Evolutionary conservation across 2,888 invertebrate genomes (phyloP), one percentile per base, ranked within the genome.

Genomic region (Creontiades dilutus): DNA sequence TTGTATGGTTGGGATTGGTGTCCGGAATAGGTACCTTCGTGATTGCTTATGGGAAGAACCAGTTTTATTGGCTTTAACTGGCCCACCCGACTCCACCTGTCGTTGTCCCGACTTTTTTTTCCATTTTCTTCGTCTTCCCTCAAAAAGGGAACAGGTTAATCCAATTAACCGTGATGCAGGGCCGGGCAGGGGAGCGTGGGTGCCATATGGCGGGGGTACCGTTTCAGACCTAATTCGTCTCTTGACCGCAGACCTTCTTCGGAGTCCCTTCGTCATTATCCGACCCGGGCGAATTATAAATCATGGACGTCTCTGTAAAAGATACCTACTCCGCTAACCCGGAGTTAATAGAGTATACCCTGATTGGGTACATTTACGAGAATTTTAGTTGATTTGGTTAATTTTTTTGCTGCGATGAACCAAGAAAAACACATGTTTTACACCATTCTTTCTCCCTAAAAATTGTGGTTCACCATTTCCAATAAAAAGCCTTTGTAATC

Each of bases 151-250:
- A 80, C 88, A 88, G 88, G 88, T 88, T 88, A 78, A 78, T 88
- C 88, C 88, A 78, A 88, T 88, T 80, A 88, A 78, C 55, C 52
- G 28, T 46, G 75, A 48, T 55, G 88, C 28, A 23, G 37, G 82
- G 23, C 61, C 46, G 88, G 78, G 19, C 7, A 76, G 23, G 68
- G 68, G 68, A 78, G 80, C 27, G 78, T 78, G 88, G 78, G 88
- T 88, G 88, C 88, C 88, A 88, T 88, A 88, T 88, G 88, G 88
- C 88, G 80, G 88, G 88, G 80, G 88, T 78, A 88, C 88, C 88
- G 88, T 88, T 88, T 88, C 88, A 61, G 88, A 88, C 88, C 88
- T 80, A 88, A 88, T 88, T 88, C 88, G 88, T 80, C 88, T 68
- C 37, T 37, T 78, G 88, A 78, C 88, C 55, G 88, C 68, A 78